Percentiles rank a stretch among this genome's conserved stretches.
phyloP scores from a whole-genome alignment of 2,113 vertebrate species.

The Lethenteron camtschaticum region DNA sequence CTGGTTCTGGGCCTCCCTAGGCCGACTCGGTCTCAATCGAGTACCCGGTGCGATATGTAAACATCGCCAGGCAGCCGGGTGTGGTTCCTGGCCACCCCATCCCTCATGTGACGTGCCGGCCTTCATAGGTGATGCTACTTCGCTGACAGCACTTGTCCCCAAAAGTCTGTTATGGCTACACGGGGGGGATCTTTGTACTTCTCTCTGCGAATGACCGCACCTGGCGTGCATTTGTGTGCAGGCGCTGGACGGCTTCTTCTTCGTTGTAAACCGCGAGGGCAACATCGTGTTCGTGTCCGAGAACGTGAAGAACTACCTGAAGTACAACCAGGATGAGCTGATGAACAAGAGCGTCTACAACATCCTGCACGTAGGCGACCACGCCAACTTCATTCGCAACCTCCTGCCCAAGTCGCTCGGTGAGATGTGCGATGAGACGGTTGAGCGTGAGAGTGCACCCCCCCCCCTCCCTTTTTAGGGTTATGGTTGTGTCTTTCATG shows the following conservation, averaged over 20 bases:
- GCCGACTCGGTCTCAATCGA: no score
- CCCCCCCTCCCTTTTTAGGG: neutral
- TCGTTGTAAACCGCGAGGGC: slow-evolving; percentile 75
- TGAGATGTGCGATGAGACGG: slow-evolving; percentile 14
- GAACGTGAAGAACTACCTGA: slow-evolving; percentile 68
- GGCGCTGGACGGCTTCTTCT: slow-evolving; percentile 83
- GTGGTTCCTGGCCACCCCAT: no score
- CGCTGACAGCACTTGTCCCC: no score
- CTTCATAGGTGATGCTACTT: no score
- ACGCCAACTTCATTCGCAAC: slow-evolving; percentile 72
- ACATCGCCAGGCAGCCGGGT: no score
- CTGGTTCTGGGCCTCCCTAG: no score
- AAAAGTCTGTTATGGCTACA: no score
- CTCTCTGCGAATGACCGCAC: no score
- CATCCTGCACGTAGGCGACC: slow-evolving; percentile 81
- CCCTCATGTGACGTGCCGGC: no score
- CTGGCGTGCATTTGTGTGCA: slow-evolving; percentile 14
- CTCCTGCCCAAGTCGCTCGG: slow-evolving; percentile 71
- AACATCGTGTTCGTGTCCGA: slow-evolving; percentile 77
- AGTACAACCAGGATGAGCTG: slow-evolving; percentile 74
- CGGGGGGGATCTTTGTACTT: no score
- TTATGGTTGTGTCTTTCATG: slow-evolving; percentile 2
- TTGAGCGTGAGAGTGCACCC: no score
- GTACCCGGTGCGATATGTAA: no score
- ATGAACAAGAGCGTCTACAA: slow-evolving; percentile 90